Evolutionary conservation across 2,797 vertebrate species (phyloP), one percentile per base, ranked within the genome.

Genomic region (Epinephelus awoara): DNA sequence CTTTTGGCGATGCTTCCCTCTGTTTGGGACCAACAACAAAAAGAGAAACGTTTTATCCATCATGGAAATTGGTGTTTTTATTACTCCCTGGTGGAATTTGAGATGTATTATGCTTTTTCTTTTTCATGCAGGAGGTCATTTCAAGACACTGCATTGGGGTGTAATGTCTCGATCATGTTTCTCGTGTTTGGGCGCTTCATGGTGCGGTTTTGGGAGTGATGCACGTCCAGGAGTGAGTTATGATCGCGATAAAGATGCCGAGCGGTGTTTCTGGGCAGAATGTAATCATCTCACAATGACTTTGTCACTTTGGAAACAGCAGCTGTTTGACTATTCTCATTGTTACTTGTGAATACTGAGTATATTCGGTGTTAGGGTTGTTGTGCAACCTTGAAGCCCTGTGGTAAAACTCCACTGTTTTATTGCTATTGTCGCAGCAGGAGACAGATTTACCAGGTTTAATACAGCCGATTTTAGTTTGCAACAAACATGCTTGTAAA

Each of bases 21-120:
- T 94, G 91, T 95, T 94, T 93, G 91, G 91, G 86, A 85, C 88
- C 54, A 71, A 84, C 86, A 88, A 85, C 85, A 93, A 91, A 91
- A 85, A 89, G 75, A 82, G 66, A 75, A 87, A 66, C 38, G 59
- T 84, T 91, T 91, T 86, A 93, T 95, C 94, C 92, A 92, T 94
- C 86, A 89, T 79, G 72, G 84, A 93, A 94, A 94, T 93, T 91
- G 89, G 85, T 85, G 83, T 86, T 87, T 92, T 93, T 94, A 94
- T 94, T 91, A 93, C 91, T 94, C 93, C 93, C 93, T 7, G 59
- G 92, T 91, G 93, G 86, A 91, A 71, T 88, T 91, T 89, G 49
- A 86, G 80, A 87, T 83, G 84, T 75, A 90, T 91, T 90, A 88
- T 87, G 81, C 78, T 79, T 82, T 86, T 93, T 91, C 71, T 75